Conservation (phyloP, 2,113 vertebrate genomes). For the Microtus montanus region DNA sequence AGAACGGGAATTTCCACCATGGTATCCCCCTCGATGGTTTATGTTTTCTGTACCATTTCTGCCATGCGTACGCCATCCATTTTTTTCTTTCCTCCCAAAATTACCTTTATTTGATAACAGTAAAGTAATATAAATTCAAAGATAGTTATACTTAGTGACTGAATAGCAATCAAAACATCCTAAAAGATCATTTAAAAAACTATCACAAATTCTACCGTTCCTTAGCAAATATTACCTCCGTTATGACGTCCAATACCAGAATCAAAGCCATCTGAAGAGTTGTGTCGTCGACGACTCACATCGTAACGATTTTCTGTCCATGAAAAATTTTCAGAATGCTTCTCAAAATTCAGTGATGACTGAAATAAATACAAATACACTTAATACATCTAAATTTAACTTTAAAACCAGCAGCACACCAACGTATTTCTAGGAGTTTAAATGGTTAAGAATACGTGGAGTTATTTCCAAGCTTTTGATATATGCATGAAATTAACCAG, state of each 20-base stretch:
- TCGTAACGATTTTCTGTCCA: constrained; percentile 84
- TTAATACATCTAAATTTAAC: background rate
- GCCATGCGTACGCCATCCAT: constrained; percentile 86
- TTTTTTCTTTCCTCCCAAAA: constrained; percentile 88
- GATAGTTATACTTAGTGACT: background rate
- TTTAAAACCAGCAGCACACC: background rate
- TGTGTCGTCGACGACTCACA: constrained; percentile 85
- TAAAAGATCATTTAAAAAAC: background rate
- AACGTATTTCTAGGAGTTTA: constrained; percentile 18
- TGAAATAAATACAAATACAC: constrained; percentile 73
- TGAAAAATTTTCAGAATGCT: constrained; percentile 83
- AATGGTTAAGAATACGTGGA: background rate
- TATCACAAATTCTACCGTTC: background rate
- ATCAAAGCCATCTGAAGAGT: constrained; percentile 87
- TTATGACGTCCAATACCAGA: constrained; percentile 78
- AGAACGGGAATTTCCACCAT: constrained; percentile 80
- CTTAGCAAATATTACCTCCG: constrained; percentile 82
- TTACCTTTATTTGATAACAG: constrained; percentile 81
- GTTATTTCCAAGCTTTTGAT: background rate
- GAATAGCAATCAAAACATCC: constrained; percentile 43
- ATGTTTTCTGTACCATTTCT: constrained; percentile 84
- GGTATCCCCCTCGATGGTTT: constrained; percentile 81
- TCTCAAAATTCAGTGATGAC: constrained; percentile 86
- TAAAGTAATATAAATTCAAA: constrained; percentile 60
- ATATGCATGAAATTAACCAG: background rate